Base-by-base conservation (phyloP, 2,797 vertebrate genomes). In the Podargus strigoides region DNA sequence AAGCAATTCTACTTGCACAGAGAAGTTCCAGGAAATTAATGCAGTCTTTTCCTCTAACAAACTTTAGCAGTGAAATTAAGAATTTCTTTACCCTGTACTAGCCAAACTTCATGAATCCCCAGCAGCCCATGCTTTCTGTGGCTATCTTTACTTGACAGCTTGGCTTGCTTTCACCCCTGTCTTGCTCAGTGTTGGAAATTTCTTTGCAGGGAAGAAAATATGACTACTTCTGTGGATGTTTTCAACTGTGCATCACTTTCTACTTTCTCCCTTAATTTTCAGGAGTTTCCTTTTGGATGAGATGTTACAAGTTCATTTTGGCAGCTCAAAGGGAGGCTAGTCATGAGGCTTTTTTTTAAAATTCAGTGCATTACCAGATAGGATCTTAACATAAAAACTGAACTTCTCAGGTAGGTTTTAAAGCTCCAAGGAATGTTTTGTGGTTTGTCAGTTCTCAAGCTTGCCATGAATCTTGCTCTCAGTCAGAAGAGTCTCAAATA, bases 351-450 rank as follows among this genome's bases (percentile, higher is more conserved):
- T 39, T n/a, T n/a, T 37, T 34, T 59, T 36, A 24, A n/a, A 62
- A 59, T 19, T 44, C 11, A 19, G 21, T 28, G 41, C 1, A 1
- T 47, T 52, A 79, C 50, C n/a, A 34, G 8, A 24, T 19, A 44
- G 0, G 0, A 44, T 12, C 12, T 80, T 53, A n/a, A 82, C 22
- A 52, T 10, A 70, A 44, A 55, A 14, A 8, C 17, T 18, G 13
- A 52, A 76, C 36, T 37, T 55, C 56, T 80, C 42, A 22, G 32
- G 14, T 17, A 64, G 12, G 47, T 83, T 63, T 90, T 76, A 55
- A 83, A 86, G 30, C n/a, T n/a, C 58, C 21, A 13, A 73, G 34
- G 42, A 91, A 27, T 30, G 66, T 22, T 85, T 34, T 64, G 32
- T 34, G 20, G 17, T 63, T 63, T 12, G 12, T 24, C 52, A 58